Base-by-base conservation (phyloP, 2,113 vertebrate species). In the Anhinga anhinga region DNA sequence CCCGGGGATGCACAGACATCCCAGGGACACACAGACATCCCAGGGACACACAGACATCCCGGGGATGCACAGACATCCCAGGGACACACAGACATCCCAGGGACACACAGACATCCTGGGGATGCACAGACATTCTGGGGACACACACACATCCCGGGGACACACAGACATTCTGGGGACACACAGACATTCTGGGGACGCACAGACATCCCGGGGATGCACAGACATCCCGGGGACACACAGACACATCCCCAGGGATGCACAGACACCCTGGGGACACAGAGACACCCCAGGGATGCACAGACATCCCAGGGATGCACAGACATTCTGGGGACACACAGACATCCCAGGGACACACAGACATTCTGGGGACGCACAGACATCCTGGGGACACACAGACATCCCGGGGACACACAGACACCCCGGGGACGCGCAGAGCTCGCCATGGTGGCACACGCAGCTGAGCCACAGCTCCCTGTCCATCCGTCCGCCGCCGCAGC, bases 371-470 rank as follows among this genome's bases (percentile, higher is more conserved):
- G 50, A 56, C 10, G 5, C 8, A 69, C 17, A 18, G 34, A 10
- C 4, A 21, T 7, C 10, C 47, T 3, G 1, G 2, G 25, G 50
- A 45, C 21, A 5, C 18, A 58, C 14, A 19, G 34, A 11, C 7
- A 13, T 7, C 10, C 38, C 1, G 1, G 1, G 32, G 62, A 44
- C 19, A 7, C 15, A 19, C 15, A 13, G 73, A 36, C 21, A 38
- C 9, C 36, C 23, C 2, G 2, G 4, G 25, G 5, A 22, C 3
- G 4, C 56, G 1, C 38, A 9, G 59, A 7, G 10, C 13, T 15
- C 1, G 2, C 20, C 1, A 0, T 4, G 65, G 16, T 55, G 76
- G 40, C 90, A 20, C 56, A 7, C 0, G 69, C 3, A 0, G 70
- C 38, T 13, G 22, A 59, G 11, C 42, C 3, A 17, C 11, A n/a